These are phyloP conservation scores for Meandrina meandrites DNA, from an alignment of 92 coral and sea anemone species.

Conservation along the genomic window DNA sequence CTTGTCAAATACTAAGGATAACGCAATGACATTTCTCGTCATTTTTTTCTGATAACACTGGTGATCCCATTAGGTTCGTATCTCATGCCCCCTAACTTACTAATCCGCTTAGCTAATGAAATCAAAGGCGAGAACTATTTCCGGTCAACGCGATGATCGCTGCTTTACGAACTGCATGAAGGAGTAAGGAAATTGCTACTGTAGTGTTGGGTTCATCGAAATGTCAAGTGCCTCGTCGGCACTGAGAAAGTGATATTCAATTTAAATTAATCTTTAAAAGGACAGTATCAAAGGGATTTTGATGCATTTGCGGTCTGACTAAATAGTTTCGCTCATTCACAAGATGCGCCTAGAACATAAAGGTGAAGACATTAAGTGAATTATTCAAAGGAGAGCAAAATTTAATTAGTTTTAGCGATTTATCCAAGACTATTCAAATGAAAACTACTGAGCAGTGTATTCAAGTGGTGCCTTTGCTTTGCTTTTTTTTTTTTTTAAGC, in stretches of 20 bases:
- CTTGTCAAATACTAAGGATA: not conserved
- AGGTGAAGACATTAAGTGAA: no score
- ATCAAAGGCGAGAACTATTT: not conserved
- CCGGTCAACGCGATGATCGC: not conserved
- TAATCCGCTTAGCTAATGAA: not conserved
- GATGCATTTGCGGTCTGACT: no score
- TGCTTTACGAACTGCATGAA: not conserved
- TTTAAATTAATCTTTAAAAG: not conserved
- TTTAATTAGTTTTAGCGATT: no score
- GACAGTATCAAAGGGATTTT: no score
- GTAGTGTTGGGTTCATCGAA: not conserved
- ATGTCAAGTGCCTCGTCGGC: not conserved
- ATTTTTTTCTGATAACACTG: not conserved
- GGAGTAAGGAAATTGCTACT: not conserved
- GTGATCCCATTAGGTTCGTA: conserved; percentile 8
- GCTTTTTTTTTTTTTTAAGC: no score
- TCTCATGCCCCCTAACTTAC: not conserved
- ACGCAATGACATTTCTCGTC: not conserved
- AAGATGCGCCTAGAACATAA: no score
- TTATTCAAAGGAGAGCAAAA: no score
- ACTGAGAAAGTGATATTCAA: not conserved
- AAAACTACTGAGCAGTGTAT: not conserved
- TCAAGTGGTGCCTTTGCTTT: not conserved
- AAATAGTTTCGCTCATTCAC: no score
- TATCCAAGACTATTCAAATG: not conserved